phyloP scores from a whole-genome alignment of 2,797 vertebrate genomes.

The Acrocephalus scirpaceus region DNA sequence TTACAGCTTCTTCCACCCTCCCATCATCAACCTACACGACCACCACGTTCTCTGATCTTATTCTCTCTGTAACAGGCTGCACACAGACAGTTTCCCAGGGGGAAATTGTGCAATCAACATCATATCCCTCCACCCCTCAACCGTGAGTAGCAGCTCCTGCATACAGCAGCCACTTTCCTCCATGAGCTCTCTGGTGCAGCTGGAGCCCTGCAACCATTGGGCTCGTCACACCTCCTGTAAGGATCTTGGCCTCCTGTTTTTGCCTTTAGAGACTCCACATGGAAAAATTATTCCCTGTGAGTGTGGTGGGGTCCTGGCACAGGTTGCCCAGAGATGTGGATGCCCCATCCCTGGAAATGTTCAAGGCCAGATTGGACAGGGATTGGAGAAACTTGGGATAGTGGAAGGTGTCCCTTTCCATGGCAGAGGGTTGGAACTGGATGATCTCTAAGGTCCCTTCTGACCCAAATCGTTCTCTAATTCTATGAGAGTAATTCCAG shows the following conservation, averaged over 20 bases:
- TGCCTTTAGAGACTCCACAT: not conserved
- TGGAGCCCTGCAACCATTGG: accelerated
- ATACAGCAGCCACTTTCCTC: not conserved
- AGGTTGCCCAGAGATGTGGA: not conserved
- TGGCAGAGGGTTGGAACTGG: not conserved
- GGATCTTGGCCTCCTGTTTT: not conserved
- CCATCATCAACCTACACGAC: accelerated
- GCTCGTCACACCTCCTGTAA: not conserved
- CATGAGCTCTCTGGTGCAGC: not conserved
- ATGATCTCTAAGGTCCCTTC: not conserved
- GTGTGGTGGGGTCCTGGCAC: not conserved
- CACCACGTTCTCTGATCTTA: accelerated
- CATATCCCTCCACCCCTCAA: not conserved
- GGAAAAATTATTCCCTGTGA: not conserved
- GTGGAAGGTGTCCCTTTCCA: not conserved
- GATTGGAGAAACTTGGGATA: not conserved
- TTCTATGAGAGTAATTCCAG: not conserved
- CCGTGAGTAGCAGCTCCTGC: not conserved
- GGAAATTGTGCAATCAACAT: accelerated
- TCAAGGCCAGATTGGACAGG: not conserved
- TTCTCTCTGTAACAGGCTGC: not conserved
- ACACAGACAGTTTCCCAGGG: not conserved
- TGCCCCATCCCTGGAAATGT: not conserved
- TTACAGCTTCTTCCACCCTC: not conserved
- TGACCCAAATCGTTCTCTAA: not conserved